Conservation (phyloP, 1,140 invertebrate genomes). For the Drosophila baimaii region DNA sequence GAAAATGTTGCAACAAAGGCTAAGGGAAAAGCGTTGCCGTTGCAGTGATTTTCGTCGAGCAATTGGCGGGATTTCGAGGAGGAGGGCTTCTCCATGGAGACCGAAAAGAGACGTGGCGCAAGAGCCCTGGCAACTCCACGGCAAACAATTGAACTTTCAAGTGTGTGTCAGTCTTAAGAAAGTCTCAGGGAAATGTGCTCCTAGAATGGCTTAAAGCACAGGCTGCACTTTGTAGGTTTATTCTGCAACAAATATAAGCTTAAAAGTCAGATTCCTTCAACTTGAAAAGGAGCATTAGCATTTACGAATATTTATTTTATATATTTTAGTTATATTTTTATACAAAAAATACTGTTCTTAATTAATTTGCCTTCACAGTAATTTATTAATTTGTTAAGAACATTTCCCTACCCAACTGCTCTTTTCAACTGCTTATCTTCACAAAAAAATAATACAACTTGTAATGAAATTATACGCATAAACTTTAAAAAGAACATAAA, state of each 20-base stretch:
- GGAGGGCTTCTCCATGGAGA: conserved; percentile 29
- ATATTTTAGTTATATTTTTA: too few relatives aligned
- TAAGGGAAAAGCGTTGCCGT: conserved; percentile 43
- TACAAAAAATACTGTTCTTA: too few relatives aligned
- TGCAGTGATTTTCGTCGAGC: conserved; percentile 45
- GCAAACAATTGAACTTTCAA: conserved; percentile 34
- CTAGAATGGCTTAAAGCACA: not conserved
- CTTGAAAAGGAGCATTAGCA: too few relatives aligned
- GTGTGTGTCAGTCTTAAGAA: conserved; percentile 15
- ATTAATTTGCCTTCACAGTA: not conserved
- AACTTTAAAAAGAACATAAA: conserved; percentile 3
- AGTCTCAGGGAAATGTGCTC: conserved; percentile 6
- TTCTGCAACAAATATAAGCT: not conserved
- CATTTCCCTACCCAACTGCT: not conserved
- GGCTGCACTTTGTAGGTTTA: not conserved
- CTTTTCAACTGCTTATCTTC: not conserved
- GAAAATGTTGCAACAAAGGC: conserved; percentile 47
- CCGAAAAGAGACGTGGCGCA: conserved; percentile 2
- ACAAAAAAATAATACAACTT: not conserved
- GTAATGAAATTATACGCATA: conserved; percentile 6
- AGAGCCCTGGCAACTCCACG: conserved; percentile 3
- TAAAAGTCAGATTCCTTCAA: not conserved
- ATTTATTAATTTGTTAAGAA: not conserved
- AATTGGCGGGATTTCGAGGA: conserved; percentile 18
- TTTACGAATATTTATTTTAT: too few relatives aligned